Evolutionary conservation across 2,113 vertebrate genomes (phyloP), one percentile per base, ranked within the genome.

Genomic region (Pachypanchax playfairii): DNA sequence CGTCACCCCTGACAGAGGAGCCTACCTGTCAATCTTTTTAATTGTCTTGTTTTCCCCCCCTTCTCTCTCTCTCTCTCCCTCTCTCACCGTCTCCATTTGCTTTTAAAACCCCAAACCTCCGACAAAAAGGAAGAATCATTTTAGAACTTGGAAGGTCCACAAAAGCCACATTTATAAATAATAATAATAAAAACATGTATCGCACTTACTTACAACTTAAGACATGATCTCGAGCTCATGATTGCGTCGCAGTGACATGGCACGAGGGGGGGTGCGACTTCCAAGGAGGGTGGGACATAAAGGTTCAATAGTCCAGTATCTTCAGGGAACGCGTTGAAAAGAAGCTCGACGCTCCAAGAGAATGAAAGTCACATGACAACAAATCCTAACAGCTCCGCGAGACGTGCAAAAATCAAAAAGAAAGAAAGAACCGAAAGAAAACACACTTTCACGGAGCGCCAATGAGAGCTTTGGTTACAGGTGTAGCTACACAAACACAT

Each of bases 11-110:
- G 96, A 98, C 96, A 98, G 95, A 95, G 95, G 94, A 92, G 94
- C 94, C 92, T 94, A 97, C 94, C 95, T 98, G 96, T 98, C 96
- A 98, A 98, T 98, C 96, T 98, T 86, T 89, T 97, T 97, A 97
- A 97, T 97, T 97, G 95, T 94, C 91, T 93, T 93, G 96, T 94
- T 94, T 93, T 93, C 94, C 93, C 94, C 93, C 92, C 70, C 41
- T 94, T 94, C 92, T 63, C 91, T 89, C 94, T 91, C 93, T 93
- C 93, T 93, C 94, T 92, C 94, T 93, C 94, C 93, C 93, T 93
- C 94, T 94, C 93, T 90, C 94, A 92, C 91, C 80, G 78, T 64
- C 21, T 80, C 70, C 50, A 25, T 75, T 61, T 63, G 61, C 62
- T 77, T 74, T 63, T 61, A 39, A 67, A 77, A 64, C 14, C 85